These are phyloP conservation scores for Neuroscelio doddi DNA, from an alignment of 2,888 invertebrate genomes.

Conservation along the genomic window DNA sequence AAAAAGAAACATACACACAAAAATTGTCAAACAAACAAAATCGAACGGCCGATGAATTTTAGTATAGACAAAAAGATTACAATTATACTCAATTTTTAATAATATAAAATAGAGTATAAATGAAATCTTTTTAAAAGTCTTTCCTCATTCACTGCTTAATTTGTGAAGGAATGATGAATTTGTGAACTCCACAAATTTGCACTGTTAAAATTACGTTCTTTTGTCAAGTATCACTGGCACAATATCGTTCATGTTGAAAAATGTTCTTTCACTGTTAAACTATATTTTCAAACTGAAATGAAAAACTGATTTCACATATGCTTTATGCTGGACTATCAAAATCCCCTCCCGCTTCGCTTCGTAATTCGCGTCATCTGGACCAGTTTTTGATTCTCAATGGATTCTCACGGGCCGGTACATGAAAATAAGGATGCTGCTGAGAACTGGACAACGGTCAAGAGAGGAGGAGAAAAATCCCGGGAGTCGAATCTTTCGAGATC, in stretches of 20 bases:
- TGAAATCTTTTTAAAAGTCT: too few relatives aligned
- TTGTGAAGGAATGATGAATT: background rate
- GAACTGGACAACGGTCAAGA: constrained; percentile 68
- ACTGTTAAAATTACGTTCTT: too few relatives aligned
- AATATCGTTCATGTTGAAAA: background rate
- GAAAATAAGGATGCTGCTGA: constrained; percentile 60
- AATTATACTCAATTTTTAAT: too few relatives aligned
- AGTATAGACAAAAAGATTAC: too few relatives aligned
- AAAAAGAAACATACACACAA: too few relatives aligned
- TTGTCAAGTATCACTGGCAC: too few relatives aligned
- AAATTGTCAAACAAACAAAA: background rate
- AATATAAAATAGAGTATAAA: too few relatives aligned
- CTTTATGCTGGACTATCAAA: constrained; percentile 31
- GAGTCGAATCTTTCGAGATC: constrained; percentile 65
- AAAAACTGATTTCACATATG: constrained; percentile 41
- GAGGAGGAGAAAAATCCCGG: constrained; percentile 52
- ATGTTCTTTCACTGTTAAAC: constrained; percentile 1
- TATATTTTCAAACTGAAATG: constrained; percentile 47
- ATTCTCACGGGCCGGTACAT: constrained; percentile 58
- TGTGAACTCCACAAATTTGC: too few relatives aligned
- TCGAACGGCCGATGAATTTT: too few relatives aligned
- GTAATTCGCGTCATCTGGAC: constrained; percentile 64
- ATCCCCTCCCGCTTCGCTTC: constrained; percentile 26
- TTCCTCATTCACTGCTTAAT: background rate
- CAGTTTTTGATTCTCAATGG: constrained; percentile 62